A percentile compares a stretch with the other conserved stretches of the same genome.
Evolutionary conservation across 1,140 invertebrate genomes (phyloP).

Genomic region (Pseudomyrmex sp.): DNA sequence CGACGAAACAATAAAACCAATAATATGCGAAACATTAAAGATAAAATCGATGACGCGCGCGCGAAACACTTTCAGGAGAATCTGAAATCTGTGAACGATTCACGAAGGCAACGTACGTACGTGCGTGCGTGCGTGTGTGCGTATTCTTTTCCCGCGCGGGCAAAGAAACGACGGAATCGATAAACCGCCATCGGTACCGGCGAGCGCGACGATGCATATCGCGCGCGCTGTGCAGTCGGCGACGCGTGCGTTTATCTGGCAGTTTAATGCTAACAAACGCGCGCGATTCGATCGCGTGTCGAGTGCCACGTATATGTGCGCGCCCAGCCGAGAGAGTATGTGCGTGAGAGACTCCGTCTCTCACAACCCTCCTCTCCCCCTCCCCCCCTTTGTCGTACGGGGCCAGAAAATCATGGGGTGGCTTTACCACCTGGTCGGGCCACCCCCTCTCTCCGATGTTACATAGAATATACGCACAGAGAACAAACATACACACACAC

Average conservation of each 20-base stretch:
- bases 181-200: constrained; percentile 27
- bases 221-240: neutral
- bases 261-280: constrained; percentile 69
- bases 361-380: neutral
- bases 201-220: constrained; percentile 44
- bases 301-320: constrained; percentile 51
- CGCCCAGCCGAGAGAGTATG: constrained; percentile 14
- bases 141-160: neutral
- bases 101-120: no score
- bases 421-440: constrained; percentile 75
- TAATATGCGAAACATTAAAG: constrained; percentile 20
- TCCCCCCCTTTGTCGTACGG: constrained; percentile 52
- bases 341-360: neutral
- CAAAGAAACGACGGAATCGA: constrained; percentile 31
- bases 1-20: no score
- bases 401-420: constrained; percentile 73
- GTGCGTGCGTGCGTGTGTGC: no score
- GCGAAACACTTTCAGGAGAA: constrained; percentile 14
- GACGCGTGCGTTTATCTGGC: constrained; percentile 64
- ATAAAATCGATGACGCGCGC: neutral
- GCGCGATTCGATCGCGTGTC: constrained; percentile 71
- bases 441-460: constrained; percentile 29
- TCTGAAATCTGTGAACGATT: no score
- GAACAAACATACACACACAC: neutral
- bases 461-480: constrained; percentile 1